A percentile compares a stretch with the other conserved stretches of the same genome.
phyloP scores from a whole-genome alignment of 2,797 vertebrate species.

The Uromys caudimaculatus region DNA sequence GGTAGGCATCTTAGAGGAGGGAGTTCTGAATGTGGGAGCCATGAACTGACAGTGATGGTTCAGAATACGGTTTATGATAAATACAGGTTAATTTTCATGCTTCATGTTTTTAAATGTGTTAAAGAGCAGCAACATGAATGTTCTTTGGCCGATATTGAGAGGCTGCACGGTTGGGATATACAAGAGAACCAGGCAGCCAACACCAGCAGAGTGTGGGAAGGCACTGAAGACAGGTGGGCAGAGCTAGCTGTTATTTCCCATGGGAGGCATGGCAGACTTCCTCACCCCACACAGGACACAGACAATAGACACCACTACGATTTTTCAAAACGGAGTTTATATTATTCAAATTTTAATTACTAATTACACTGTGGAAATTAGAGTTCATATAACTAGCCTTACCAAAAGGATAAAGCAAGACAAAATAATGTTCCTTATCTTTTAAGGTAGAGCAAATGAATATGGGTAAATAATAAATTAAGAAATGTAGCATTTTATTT shows the following conservation, averaged over 20 bases:
- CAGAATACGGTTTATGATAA: not conserved
- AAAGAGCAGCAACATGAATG: not conserved
- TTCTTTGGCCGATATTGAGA: not conserved
- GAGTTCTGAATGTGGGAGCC: not conserved
- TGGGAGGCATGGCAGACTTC: not conserved
- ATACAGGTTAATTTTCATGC: not conserved
- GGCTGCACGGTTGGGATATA: not conserved
- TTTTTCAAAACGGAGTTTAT: not conserved
- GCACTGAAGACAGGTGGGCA: not conserved
- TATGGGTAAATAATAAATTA: not conserved
- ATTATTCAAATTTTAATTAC: not conserved
- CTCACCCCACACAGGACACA: not conserved
- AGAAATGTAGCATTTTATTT: constrained; percentile 23
- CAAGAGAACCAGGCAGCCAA: not conserved
- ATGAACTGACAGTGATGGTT: not conserved
- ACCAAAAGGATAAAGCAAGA: not conserved
- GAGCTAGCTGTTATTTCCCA: not conserved
- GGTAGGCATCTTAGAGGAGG: not conserved
- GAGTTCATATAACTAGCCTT: not conserved
- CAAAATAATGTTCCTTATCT: not conserved
- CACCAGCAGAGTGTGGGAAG: not conserved
- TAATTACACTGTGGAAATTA: not conserved
- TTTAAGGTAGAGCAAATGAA: not conserved
- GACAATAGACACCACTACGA: not conserved
- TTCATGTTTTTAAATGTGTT: not conserved